Evolutionary conservation across 2,888 invertebrate species (phyloP), one percentile per base, ranked within the genome.

Genomic region (Zhuqinia jingwanae): DNA sequence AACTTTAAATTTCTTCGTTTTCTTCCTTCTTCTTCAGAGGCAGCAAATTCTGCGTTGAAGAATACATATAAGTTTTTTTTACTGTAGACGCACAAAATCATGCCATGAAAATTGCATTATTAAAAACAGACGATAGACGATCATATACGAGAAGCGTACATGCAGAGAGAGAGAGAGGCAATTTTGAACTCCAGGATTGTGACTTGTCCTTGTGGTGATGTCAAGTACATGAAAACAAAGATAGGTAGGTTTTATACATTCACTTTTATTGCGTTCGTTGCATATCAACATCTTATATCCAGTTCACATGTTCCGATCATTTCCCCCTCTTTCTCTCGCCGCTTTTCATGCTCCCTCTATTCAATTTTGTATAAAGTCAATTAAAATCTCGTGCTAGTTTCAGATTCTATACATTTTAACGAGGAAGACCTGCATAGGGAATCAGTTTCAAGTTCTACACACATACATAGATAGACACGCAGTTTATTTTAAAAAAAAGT

Each of bases 341-440:
- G 10, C 42, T 45, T 68, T n/a, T n/a, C n/a, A n/a, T n/a, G 5
- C 50, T 45, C 36, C 13, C 68, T 20, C 65, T 60, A 73, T 70
- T 73, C 81, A 70, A 56, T 81, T 81, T 81, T 73, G 45, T 73
- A 73, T 73, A 70, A 81, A 81, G 42, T 81, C 81, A 81, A 81
- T 81, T 81, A 81, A 81, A 81, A 81, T 73, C 73, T 60, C 50
- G 20, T 22, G 45, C 81, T 81, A 70, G 73, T 58, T 81, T 60
- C 60, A 25, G 60, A 73, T 58, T 81, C 60, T 70, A 73, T 81
- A 81, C 81, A 58, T 70, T 81, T 81, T 81, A 68, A 80, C 80
- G 53, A 80, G 80, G 42, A 65, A 22, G 65, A 30, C 27, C 25
- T 45, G 63, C 45, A 63, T 42, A 30, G 63, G 50, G 50, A 65